A percentile compares a stretch with the other conserved stretches of the same genome.
Evolutionary conservation across 2,888 invertebrate genomes (phyloP).

Genomic region (Synanthedon myopaeformis): DNA sequence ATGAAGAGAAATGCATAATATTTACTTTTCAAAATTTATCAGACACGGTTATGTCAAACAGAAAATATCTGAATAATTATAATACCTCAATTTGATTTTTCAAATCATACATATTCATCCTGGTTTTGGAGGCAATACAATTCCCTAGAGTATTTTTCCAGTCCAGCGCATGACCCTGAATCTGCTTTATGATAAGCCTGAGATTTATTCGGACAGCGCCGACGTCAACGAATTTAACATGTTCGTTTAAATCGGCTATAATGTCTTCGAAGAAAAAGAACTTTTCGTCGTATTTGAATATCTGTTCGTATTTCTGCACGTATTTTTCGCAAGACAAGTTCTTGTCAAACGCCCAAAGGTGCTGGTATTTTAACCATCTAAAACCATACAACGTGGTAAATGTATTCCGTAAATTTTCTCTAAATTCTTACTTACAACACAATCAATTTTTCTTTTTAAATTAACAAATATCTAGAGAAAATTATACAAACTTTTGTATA

Average conservation of each 20-base stretch:
- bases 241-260: slow-evolving; percentile 73
- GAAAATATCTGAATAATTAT: too few species aligned
- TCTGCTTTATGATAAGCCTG: slow-evolving; percentile 73
- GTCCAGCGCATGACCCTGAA: slow-evolving; percentile 78
- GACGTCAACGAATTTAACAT: slow-evolving; percentile 73
- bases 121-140: slow-evolving; percentile 75
- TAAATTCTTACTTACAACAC: too few species aligned
- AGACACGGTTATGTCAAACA: too few species aligned
- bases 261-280: slow-evolving; percentile 86
- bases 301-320: slow-evolving; percentile 69
- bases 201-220: slow-evolving; percentile 82
- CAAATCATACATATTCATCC: slow-evolving; percentile 75
- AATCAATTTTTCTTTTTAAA: too few species aligned
- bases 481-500: slow-evolving; percentile 56
- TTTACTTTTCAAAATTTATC: too few species aligned
- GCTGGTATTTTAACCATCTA: slow-evolving; percentile 80
- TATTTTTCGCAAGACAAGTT: slow-evolving; percentile 81
- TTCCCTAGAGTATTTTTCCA: slow-evolving; percentile 84
- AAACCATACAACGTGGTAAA: slow-evolving; percentile 7
- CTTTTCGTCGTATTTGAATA: slow-evolving; percentile 81
- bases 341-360: slow-evolving; percentile 84
- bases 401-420: too few species aligned
- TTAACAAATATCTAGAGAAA: too few species aligned
- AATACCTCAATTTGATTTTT: slow-evolving; percentile 76
- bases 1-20: not conserved